A percentile compares a stretch with the other conserved stretches of the same genome.
Conservation (phyloP, 2,113 vertebrate species). For the Perca schrenkii region DNA sequence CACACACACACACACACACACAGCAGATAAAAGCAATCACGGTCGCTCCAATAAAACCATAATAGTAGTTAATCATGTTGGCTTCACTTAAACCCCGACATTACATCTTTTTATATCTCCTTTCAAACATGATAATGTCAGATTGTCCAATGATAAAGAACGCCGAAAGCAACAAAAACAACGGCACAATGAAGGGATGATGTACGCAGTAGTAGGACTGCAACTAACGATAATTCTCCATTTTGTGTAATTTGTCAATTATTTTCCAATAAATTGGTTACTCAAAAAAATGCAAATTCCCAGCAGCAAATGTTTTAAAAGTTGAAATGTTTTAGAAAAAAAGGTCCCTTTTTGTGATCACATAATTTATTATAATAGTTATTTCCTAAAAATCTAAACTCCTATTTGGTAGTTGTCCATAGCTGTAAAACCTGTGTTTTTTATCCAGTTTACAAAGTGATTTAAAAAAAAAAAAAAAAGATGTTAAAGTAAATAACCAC, state of each 20-base stretch:
- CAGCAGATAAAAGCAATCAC: conserved; percentile 42
- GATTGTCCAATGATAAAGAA: neutral
- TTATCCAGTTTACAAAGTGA: neutral
- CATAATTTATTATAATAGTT: neutral
- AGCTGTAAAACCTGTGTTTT: neutral
- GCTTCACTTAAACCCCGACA: neutral
- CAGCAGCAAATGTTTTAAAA: neutral
- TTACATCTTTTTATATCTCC: neutral
- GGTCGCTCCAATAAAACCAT: conserved; percentile 20
- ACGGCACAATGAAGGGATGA: neutral
- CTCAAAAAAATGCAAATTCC: neutral
- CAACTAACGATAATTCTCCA: neutral
- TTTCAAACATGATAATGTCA: neutral
- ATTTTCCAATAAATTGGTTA: neutral
- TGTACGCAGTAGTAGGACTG: neutral
- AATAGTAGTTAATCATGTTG: conserved; percentile 28
- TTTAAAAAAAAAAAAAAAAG: no score
- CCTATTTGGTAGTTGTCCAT: neutral
- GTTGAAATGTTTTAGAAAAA: neutral
- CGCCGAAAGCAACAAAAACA: neutral
- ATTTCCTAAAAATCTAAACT: neutral
- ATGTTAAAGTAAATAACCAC: neutral
- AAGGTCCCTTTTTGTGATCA: neutral
- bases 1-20: conserved; percentile 14
- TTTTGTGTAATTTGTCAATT: neutral